Evolutionary conservation across 1,140 invertebrate genomes (phyloP), one percentile per base, ranked within the genome.

Genomic region (Drosophila miranda): DNA sequence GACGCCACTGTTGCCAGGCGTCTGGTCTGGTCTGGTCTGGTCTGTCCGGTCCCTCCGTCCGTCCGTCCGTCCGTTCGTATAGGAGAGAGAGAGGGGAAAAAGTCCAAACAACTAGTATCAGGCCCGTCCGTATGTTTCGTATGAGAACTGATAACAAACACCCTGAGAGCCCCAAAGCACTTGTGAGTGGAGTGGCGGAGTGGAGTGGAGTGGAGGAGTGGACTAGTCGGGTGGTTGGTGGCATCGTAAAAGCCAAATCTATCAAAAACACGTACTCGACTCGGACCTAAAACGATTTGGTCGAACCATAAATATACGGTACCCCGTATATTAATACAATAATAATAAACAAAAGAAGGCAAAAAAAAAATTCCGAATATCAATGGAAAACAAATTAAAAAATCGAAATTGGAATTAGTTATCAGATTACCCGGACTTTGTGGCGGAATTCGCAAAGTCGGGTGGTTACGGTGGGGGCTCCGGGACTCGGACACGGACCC

Each of bases 331-430:
- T 63, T 56, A 58, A 74, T 69, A 63, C 34, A 38, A 38, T 46
- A 74, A 81, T 81, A 78, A 75, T 82, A 78, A 82, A 78, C 76
- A 78, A 78, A 74, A 56, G 67, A 73, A 83, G 63, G 62, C 79
- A 83, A 82, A 70, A 9, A 9, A 42, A 54, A 34, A 72, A 45
- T n/a, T 26, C 6, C 28, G 63, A 61, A 62, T 54, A 72, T 69
- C 50, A 72, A 69, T 62, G 41, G 56, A 81, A 60, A 76, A 55
- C 60, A 72, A 72, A 78, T 72, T 78, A 66, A 64, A 60, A 59
- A 64, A 77, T 48, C 43, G 21, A 78, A 75, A 75, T 63, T 50
- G 59, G 59, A 74, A 75, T 63, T 67, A 83, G 64, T 79, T 83
- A 82, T 82, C 79, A 54, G 43, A 57, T 50, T 45, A 44, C 26